Percentiles rank a stretch among this genome's conserved stretches.
These are phyloP conservation scores for Coturnix japonica DNA, from an alignment of 2,113 vertebrate species.

Conservation along the genomic window DNA sequence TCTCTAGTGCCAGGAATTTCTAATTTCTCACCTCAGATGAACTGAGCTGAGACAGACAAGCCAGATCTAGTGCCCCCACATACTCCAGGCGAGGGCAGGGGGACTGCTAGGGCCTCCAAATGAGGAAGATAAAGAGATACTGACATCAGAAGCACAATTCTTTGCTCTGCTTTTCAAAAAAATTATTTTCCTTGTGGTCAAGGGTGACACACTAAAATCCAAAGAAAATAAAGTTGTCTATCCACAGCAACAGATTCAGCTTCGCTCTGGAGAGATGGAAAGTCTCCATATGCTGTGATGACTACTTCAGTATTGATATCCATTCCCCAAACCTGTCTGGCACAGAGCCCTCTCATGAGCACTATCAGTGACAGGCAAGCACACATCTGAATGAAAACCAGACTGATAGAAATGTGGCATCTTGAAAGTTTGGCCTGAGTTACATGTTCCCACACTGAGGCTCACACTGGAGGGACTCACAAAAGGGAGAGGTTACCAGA, in stretches of 20 bases:
- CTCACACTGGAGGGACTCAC: not conserved
- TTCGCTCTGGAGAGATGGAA: not conserved
- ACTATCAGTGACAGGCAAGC: not conserved
- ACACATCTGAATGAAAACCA: slow-evolving; percentile 2
- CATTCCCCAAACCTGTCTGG: not conserved
- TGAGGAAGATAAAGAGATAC: not conserved
- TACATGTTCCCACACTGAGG: not conserved
- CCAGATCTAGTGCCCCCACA: not conserved
- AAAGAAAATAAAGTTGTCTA: not conserved
- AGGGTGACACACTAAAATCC: not conserved
- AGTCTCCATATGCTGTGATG: not conserved
- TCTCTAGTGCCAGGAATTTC: not conserved
- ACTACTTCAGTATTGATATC: not conserved
- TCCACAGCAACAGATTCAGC: slow-evolving; percentile 10
- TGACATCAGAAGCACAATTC: not conserved
- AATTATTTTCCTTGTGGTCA: not conserved
- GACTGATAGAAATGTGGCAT: not conserved
- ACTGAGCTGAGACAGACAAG: not conserved
- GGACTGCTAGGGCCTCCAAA: not conserved
- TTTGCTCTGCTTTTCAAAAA: not conserved
- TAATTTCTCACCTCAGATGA: slow-evolving; percentile 6
- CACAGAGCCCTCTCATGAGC: not conserved
- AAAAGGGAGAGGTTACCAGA: not conserved
- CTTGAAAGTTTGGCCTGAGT: not conserved
- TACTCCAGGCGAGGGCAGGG: not conserved